These are phyloP conservation scores for Drosophila persimilis DNA, from an alignment of 1,140 invertebrate species.

Conservation along the genomic window DNA sequence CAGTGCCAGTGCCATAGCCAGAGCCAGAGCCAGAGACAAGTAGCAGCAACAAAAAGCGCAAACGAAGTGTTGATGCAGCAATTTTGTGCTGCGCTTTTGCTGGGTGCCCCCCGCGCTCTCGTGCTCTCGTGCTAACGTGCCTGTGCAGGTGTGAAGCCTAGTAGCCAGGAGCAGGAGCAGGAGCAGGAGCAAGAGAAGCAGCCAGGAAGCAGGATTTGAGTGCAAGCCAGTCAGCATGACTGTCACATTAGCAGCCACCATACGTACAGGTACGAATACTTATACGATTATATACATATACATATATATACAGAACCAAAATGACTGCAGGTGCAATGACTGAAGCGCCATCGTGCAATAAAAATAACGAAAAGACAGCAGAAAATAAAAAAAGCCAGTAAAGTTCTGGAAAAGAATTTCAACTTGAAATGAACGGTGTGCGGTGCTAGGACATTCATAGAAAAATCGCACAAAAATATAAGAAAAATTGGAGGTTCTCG, in stretches of 20 bases:
- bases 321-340: conserved; percentile 77
- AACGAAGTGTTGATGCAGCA: conserved; percentile 79
- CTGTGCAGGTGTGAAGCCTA: too few species aligned
- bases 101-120: conserved; percentile 10
- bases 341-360: conserved; percentile 68
- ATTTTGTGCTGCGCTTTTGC: conserved; percentile 75
- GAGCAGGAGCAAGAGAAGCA: conserved; percentile 1
- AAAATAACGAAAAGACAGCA: conserved; percentile 34
- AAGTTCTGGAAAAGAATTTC: conserved; percentile 45
- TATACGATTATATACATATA: conserved; percentile 8
- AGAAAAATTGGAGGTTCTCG: not conserved
- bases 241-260: conserved; percentile 74
- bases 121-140: too few species aligned
- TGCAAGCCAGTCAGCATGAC: conserved; percentile 78
- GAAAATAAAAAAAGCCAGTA: conserved; percentile 36
- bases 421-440: not conserved
- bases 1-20: too few species aligned
- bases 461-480: not conserved
- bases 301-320: conserved; percentile 29
- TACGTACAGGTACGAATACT: conserved; percentile 33
- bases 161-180: not conserved
- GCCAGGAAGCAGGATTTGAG: conserved; percentile 52
- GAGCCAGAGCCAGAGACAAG: conserved; percentile 14
- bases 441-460: not conserved
- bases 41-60: conserved; percentile 52